Conservation (phyloP, 2,797 vertebrate genomes). For the Falco peregrinus region DNA sequence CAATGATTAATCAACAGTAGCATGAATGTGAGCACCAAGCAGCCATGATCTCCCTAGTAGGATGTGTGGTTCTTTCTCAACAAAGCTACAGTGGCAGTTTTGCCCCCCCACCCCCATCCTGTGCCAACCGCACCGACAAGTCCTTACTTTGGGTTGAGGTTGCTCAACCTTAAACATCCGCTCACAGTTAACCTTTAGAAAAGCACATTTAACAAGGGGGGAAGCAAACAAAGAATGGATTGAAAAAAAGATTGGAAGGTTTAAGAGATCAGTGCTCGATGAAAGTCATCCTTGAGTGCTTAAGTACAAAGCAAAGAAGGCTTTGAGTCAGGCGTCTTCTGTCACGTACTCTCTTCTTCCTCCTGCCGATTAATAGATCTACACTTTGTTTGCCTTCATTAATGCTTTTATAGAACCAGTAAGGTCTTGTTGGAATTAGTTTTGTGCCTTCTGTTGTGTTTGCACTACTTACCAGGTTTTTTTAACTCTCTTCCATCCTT, state of each 20-base stretch:
- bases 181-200: slow-evolving; percentile 42
- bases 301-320: slow-evolving; percentile 21
- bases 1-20: not conserved
- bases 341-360: not conserved
- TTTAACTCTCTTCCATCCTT: not conserved
- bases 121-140: not conserved
- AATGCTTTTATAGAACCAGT: slow-evolving; percentile 19
- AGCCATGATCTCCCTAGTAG: not conserved
- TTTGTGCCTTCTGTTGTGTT: not conserved
- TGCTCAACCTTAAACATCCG: slow-evolving; percentile 22
- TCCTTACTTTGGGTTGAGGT: not conserved
- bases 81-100: not conserved
- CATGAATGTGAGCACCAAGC: rapidly evolving
- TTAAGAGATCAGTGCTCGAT: slow-evolving; percentile 16
- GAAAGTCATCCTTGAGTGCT: not conserved
- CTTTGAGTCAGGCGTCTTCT: slow-evolving; percentile 23
- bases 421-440: slow-evolving; percentile 8
- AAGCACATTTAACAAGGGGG: not conserved
- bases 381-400: slow-evolving; percentile 18
- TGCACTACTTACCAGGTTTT: not conserved
- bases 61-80: not conserved
- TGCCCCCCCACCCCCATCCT: not conserved
- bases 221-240: not conserved
- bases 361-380: slow-evolving; percentile 24
- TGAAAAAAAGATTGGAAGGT: slow-evolving; percentile 22